Conservation (phyloP, 2,113 vertebrate genomes). For the Spea multiplicata region DNA sequence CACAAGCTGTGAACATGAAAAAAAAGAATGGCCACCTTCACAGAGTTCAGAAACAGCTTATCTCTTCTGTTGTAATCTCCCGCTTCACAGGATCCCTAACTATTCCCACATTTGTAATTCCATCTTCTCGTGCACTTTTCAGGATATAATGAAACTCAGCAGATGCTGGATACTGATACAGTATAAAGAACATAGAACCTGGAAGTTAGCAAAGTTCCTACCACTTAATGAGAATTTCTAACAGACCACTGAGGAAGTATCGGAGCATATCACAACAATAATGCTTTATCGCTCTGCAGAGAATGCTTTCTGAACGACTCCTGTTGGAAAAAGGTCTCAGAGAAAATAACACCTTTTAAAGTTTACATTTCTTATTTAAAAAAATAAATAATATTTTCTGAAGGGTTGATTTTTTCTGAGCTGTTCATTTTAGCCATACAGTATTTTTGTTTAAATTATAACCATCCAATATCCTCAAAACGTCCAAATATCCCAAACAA, state of each 20-base stretch:
- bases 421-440: background rate
- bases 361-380: constrained; percentile 25
- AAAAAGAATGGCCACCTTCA: background rate
- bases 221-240: constrained; percentile 36
- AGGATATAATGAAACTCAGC: constrained; percentile 25
- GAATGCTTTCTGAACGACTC: constrained; percentile 26
- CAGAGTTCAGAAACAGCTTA: constrained; percentile 20
- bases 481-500: too few species aligned
- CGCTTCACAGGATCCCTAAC: constrained; percentile 27
- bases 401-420: constrained; percentile 4
- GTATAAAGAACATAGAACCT: constrained; percentile 26
- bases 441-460: background rate
- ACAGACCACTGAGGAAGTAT: constrained; percentile 30
- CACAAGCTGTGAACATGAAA: background rate
- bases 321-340: constrained; percentile 3
- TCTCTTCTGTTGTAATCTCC: constrained; percentile 15
- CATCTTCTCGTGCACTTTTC: constrained; percentile 30
- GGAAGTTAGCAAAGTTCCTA: constrained; percentile 37
- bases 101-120: constrained; percentile 35
- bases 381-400: constrained; percentile 14
- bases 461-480: too few species aligned
- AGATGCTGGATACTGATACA: constrained; percentile 38
- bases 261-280: constrained; percentile 37
- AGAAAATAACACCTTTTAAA: constrained; percentile 13
- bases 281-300: constrained; percentile 25